phyloP scores from a whole-genome alignment of 2,797 vertebrate species.

The Dryobates pubescens region DNA sequence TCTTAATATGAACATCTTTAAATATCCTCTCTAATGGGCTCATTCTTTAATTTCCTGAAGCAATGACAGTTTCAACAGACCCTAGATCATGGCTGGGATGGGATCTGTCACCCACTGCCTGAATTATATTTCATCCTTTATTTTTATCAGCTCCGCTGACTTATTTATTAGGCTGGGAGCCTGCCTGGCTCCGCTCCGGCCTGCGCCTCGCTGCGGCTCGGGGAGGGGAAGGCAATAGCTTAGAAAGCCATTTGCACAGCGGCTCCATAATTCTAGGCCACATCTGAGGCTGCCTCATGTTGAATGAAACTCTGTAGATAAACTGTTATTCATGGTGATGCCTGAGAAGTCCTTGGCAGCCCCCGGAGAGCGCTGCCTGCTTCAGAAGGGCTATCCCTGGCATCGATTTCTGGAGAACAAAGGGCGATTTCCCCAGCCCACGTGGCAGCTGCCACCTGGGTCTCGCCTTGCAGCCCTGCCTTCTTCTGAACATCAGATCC shows the following conservation, averaged over 20 bases:
- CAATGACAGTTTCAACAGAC: constrained; percentile 65
- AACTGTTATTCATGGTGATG: constrained; percentile 62
- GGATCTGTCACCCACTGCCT: constrained; percentile 57
- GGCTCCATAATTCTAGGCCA: constrained; percentile 48
- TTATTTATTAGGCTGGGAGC: constrained; percentile 62
- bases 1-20: constrained; percentile 65
- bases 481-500: neutral
- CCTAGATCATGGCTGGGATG: constrained; percentile 61
- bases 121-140: constrained; percentile 74
- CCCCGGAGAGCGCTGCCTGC: constrained; percentile 41
- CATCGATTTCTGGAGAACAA: constrained; percentile 53
- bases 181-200: constrained; percentile 39
- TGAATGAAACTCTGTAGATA: constrained; percentile 54
- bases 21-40: constrained; percentile 67
- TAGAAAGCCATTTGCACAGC: constrained; percentile 63
- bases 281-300: constrained; percentile 57
- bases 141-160: constrained; percentile 66
- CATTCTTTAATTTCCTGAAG: constrained; percentile 75
- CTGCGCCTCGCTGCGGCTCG: neutral
- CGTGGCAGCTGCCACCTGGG: neutral
- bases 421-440: constrained; percentile 53
- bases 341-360: constrained; percentile 55
- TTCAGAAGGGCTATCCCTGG: constrained; percentile 38
- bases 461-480: neutral
- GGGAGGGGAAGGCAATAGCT: constrained; percentile 34